phyloP scores from a whole-genome alignment of 1,140 invertebrate species.

The Berghia stephanieae region DNA sequence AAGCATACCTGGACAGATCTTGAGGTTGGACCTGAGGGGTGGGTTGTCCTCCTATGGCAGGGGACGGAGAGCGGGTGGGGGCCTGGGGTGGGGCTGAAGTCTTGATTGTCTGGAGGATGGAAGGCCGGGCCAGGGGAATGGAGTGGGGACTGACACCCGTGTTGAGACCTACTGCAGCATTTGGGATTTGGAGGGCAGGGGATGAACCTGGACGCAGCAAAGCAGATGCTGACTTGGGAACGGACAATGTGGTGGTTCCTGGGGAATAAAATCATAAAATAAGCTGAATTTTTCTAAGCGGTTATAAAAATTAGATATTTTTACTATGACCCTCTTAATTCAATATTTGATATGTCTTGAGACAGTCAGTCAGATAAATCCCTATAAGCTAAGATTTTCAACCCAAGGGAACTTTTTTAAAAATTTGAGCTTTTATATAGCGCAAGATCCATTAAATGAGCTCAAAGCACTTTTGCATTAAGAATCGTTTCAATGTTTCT shows the following conservation, averaged over 20 bases:
- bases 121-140: not conserved
- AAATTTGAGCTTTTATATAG: too few relatives aligned
- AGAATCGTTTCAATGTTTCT: too few relatives aligned
- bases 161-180: not conserved
- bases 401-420: too few relatives aligned
- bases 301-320: too few relatives aligned
- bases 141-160: not conserved
- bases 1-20: constrained; percentile 24
- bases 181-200: not conserved
- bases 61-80: not conserved
- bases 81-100: not conserved
- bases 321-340: too few relatives aligned
- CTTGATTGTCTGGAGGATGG: constrained; percentile 1
- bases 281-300: too few relatives aligned
- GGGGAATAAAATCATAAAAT: too few relatives aligned
- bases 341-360: too few relatives aligned
- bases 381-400: too few relatives aligned
- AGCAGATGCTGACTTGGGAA: constrained; percentile 3
- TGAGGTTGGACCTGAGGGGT: not conserved
- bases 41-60: not conserved
- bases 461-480: too few relatives aligned
- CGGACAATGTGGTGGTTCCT: not conserved
- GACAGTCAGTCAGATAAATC: too few relatives aligned
- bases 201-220: not conserved
- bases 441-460: too few relatives aligned